Evolutionary conservation across 1,140 invertebrate genomes (phyloP), one percentile per base, ranked within the genome.

Genomic region (Dryas iulia): DNA sequence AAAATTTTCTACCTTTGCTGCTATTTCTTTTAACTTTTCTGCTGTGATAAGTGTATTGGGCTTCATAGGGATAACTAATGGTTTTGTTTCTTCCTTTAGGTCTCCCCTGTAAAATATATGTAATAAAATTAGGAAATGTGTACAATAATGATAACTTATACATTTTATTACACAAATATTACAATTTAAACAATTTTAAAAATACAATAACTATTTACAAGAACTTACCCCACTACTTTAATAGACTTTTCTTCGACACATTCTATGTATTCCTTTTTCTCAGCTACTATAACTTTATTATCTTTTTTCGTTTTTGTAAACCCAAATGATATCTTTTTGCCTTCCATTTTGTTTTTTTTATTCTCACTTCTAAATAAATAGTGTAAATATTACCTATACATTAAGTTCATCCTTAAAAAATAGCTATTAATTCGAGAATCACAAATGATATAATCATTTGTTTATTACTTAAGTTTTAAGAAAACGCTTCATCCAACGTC

Each of bases 271-370:
- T 97, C 84, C 58, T 89, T 92, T 78, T 93, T 92, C 71, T 93
- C 80, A 68, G 89, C 80, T 52, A 94, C 88, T 63, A 92, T 82
- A 24, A 93, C 81, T 66, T 92, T 93, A 21, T 94, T 86, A 77
- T 94, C 95, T 80, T 95, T 95, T 33, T 93, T 90, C 0, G 94
- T 92, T 91, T 96, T 96, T 69, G 91, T 94, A 89, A 96, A 96
- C 25, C 95, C 94, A 89, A 97, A 97, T 0, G 95, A 96, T 84
- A 96, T 95, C 82, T 96, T 96, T 69, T 95, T 96, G 33, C 75
- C 77, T 59, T 91, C 89, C 89, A 90, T 73, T 66, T 66, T 61
- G 56, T 14, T 52, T 5, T 21, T 21, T 12, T 39, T 7, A 21
- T 47, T 21, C 3, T 12, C 5, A 18, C 14, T 39, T 14, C 35